Evolutionary conservation across 2,888 invertebrate genomes (phyloP), one percentile per base, ranked within the genome.

Genomic region (Argynnis bischoffii): DNA sequence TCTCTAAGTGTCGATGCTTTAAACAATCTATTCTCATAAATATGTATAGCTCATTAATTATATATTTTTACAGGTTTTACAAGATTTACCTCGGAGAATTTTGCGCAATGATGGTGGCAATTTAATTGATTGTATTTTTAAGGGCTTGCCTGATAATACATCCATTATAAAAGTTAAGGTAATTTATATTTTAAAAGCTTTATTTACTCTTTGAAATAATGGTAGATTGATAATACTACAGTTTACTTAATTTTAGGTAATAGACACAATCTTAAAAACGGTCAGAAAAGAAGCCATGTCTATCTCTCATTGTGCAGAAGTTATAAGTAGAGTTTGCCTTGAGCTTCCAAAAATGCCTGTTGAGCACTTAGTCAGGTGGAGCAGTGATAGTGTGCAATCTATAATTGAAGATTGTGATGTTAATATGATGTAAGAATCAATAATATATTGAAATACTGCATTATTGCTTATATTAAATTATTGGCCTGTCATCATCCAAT

Each of bases 371-470:
- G 83, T 91, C 18, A 74, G 78, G 18, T 88, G 91, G 87, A 80
- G 84, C 71, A 86, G 86, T 81, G 89, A 90, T 21, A 86, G 89
- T 63, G 76, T 93, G 0, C 90, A 93, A 74, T 84, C 89, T 2
- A 87, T 93, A 64, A 80, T 90, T n/a, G 83, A 88, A 47, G 85
- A 92, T 69, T 83, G 74, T 72, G 93, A 93, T 83, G 81, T 87
- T 18, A 92, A 91, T 74, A 90, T 90, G 90, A 88, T 91, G 92
- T 91, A 72, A 84, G 89, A 79, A 55, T 51, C 11, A 48, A 41
- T 41, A 41, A 41, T 41, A 8, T 41, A 41, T 41, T 41, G 35
- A 41, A 11, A 11, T 41, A 41, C 6, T 11, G 35, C 21, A 5
- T 41, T 41, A 67, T 80, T 80, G 1, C 75, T 0, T 48, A 1